Conservation (phyloP, 1,140 invertebrate species). For the Aphidius ervi region DNA sequence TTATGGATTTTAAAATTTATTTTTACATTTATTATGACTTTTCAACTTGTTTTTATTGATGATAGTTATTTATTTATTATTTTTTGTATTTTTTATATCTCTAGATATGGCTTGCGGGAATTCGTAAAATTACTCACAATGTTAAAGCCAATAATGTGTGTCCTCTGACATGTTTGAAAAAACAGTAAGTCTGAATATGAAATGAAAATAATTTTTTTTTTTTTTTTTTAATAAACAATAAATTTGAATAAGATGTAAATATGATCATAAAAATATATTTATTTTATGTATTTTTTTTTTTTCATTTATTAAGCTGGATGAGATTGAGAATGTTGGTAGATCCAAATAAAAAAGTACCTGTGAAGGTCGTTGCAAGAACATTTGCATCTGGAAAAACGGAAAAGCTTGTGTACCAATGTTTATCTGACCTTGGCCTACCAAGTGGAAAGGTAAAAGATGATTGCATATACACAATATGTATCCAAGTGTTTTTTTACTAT, state of each 20-base stretch:
- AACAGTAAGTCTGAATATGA: constrained; percentile 80
- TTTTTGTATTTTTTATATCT: constrained; percentile 38
- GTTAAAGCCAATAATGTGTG: constrained; percentile 98
- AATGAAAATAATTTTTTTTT: not conserved
- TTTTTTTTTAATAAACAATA: not conserved
- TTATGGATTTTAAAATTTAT: too few relatives aligned
- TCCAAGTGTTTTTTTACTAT: not conserved
- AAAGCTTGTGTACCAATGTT: constrained; percentile 95
- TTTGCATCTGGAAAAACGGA: constrained; percentile 98
- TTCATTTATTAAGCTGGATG: constrained; percentile 83
- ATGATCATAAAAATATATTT: not conserved
- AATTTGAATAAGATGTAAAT: constrained; percentile 1
- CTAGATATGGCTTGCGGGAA: constrained; percentile 91
- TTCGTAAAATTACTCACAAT: constrained; percentile 94
- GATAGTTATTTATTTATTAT: too few relatives aligned
- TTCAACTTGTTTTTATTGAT: too few relatives aligned
- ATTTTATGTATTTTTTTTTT: constrained; percentile 1
- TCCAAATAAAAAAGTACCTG: constrained; percentile 91
- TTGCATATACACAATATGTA: not conserved
- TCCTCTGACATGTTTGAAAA: constrained; percentile 96
- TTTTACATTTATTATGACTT: too few relatives aligned
- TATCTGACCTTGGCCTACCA: constrained; percentile 89
- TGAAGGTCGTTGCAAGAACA: constrained; percentile 93
- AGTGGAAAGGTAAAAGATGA: constrained; percentile 78
- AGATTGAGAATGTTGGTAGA: constrained; percentile 89